Conservation (phyloP, 2,113 vertebrate genomes). For the Oncorhynchus nerka region DNA sequence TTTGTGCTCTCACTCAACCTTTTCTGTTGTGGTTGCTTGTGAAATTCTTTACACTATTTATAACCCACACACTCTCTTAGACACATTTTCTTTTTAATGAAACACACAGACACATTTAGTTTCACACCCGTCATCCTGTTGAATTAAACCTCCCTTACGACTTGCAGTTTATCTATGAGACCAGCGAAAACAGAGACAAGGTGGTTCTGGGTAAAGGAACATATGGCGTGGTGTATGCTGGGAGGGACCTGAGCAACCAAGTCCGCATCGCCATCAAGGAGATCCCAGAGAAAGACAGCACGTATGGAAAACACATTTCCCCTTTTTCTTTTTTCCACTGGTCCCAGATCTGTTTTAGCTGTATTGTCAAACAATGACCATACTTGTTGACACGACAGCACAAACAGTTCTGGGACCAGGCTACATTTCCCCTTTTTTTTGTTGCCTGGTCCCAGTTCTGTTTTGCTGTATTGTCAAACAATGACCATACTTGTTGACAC, state of each 20-base stretch:
- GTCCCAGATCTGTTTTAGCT: neutral
- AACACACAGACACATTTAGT: neutral
- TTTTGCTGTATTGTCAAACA: neutral
- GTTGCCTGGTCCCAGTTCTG: neutral
- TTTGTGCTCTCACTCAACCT: neutral
- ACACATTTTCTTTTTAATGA: neutral
- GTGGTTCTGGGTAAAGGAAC: slow-evolving; percentile 89
- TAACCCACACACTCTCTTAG: neutral
- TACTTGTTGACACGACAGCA: too few species aligned
- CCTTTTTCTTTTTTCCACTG: neutral
- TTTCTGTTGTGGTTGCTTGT: neutral
- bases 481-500: too few species aligned
- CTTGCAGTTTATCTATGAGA: slow-evolving; percentile 84
- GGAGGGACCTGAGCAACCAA: slow-evolving; percentile 83
- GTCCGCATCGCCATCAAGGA: slow-evolving; percentile 94
- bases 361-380: too few species aligned
- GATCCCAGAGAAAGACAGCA: slow-evolving; percentile 88
- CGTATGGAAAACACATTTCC: slow-evolving; percentile 61
- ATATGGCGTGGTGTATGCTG: slow-evolving; percentile 87
- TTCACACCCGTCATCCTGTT: neutral
- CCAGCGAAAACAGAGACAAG: slow-evolving; percentile 74
- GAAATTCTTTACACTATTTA: slow-evolving; percentile 20
- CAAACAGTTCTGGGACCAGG: too few species aligned
- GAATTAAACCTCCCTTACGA: neutral
- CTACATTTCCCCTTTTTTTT: neutral